These are phyloP conservation scores for Scleropages formosus DNA, from an alignment of 2,797 vertebrate genomes.

Conservation along the genomic window DNA sequence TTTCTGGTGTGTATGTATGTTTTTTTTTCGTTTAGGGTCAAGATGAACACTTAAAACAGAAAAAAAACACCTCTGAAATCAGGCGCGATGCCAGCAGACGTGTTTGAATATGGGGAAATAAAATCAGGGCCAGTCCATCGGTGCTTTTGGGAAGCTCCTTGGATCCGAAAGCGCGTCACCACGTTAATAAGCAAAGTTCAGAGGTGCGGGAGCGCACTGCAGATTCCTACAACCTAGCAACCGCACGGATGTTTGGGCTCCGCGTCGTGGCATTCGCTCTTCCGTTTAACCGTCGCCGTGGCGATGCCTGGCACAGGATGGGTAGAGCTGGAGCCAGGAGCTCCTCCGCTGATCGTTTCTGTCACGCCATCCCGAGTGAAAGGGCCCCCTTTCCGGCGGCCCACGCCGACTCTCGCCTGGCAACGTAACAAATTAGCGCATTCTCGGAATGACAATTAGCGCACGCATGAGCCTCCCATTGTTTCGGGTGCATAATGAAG, in stretches of 20 bases:
- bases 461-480: constrained; percentile 91
- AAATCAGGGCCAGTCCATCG: constrained; percentile 7
- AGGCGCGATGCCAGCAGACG: not conserved
- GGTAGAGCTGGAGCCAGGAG: constrained; percentile 69
- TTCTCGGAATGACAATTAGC: constrained; percentile 99
- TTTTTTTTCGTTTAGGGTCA: constrained; percentile 9
- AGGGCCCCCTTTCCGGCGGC: constrained; percentile 80
- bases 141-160: too few relatives aligned
- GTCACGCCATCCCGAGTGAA: constrained; percentile 79
- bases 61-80: not conserved
- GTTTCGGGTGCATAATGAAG: constrained; percentile 83
- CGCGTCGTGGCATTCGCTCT: constrained; percentile 64
- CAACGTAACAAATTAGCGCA: constrained; percentile 98
- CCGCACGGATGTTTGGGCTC: constrained; percentile 68
- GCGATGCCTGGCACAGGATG: constrained; percentile 61
- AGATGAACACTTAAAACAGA: not conserved
- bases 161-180: not conserved
- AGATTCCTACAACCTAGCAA: constrained; percentile 53
- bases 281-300: constrained; percentile 58
- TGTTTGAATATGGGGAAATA: too few relatives aligned
- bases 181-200: not conserved
- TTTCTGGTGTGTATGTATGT: too few relatives aligned
- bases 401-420: constrained; percentile 89
- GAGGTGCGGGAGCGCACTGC: not conserved
- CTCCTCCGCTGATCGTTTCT: constrained; percentile 69